Conservation (phyloP, 92 coral and sea anemone species). For the Muricea muricata region DNA sequence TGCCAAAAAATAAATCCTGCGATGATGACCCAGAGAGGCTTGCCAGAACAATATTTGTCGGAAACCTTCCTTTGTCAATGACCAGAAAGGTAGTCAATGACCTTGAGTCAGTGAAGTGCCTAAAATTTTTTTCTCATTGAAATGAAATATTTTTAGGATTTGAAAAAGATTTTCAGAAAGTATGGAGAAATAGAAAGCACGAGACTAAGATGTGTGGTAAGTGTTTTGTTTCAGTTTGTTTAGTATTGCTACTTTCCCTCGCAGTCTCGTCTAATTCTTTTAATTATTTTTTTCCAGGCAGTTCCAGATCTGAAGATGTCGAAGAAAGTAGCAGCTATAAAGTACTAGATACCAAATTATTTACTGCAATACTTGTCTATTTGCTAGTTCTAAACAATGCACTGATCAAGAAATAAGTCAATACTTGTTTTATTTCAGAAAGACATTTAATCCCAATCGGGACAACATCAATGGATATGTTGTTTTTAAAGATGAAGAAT, state of each 20-base stretch:
- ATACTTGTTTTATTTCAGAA: conserved; percentile 48
- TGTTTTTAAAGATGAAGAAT: conserved; percentile 72
- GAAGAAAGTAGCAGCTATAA: conserved; percentile 84
- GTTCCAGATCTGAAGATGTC: conserved; percentile 78
- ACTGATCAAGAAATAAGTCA: neutral
- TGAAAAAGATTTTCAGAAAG: conserved; percentile 78
- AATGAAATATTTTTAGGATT: too few relatives aligned
- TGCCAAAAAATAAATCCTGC: conserved; percentile 46
- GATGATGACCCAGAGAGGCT: conserved; percentile 83
- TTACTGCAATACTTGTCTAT: neutral
- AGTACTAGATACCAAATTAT: conserved; percentile 38
- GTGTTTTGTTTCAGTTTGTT: conserved; percentile 28
- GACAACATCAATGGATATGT: conserved; percentile 87
- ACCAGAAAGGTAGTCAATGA: conserved; percentile 77
- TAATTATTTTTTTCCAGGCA: conserved; percentile 50
- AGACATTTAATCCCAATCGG: conserved; percentile 81
- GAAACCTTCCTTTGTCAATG: conserved; percentile 83
- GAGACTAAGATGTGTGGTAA: conserved; percentile 93
- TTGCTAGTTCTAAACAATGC: neutral
- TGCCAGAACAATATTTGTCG: conserved; percentile 91
- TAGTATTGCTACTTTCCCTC: too few relatives aligned
- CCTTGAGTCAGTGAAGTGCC: too few relatives aligned
- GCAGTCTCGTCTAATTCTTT: neutral
- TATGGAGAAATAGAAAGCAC: conserved; percentile 94
- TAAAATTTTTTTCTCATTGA: too few relatives aligned